A percentile compares a stretch with the other conserved stretches of the same genome.
phyloP scores from a whole-genome alignment of 1,140 invertebrate genomes.

The Drosophila triauraria region DNA sequence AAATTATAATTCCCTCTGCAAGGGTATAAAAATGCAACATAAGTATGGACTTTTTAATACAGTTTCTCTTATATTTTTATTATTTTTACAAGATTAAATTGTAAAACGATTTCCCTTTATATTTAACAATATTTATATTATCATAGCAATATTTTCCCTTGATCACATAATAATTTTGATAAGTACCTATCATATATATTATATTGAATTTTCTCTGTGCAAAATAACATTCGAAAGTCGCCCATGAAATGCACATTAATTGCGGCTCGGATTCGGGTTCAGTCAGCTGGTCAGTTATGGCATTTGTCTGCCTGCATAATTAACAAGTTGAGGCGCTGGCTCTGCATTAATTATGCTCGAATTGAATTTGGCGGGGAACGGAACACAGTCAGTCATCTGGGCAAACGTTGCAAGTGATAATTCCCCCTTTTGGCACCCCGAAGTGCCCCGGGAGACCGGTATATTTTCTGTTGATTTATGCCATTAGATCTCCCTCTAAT shows the following conservation, averaged over 20 bases:
- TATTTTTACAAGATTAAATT: no score
- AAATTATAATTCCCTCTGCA: no score
- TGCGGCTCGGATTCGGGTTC: slow-evolving; percentile 42
- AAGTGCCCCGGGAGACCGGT: slow-evolving; percentile 11
- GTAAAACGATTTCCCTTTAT: no score
- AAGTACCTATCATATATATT: no score
- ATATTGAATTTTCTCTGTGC: not conserved
- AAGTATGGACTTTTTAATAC: no score
- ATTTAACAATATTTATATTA: no score
- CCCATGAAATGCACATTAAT: slow-evolving; percentile 40
- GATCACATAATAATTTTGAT: not conserved
- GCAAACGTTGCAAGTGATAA: slow-evolving; percentile 52
- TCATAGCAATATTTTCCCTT: no score
- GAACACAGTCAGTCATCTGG: slow-evolving; percentile 21
- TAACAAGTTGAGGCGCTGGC: slow-evolving; percentile 43
- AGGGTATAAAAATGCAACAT: no score
- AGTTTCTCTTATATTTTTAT: no score
- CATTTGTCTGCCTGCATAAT: slow-evolving; percentile 60
- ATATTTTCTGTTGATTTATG: slow-evolving; percentile 43
- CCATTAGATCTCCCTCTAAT: slow-evolving; percentile 47
- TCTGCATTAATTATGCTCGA: slow-evolving; percentile 51
- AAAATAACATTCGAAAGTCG: slow-evolving; percentile 26
- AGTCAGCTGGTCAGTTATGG: slow-evolving; percentile 44
- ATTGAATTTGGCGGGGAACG: slow-evolving; percentile 22
- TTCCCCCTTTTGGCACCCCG: slow-evolving; percentile 46